Evolutionary conservation across 2,797 vertebrate species (phyloP), one percentile per base, ranked within the genome.

Genomic region (Gastrophryne carolinensis): DNA sequence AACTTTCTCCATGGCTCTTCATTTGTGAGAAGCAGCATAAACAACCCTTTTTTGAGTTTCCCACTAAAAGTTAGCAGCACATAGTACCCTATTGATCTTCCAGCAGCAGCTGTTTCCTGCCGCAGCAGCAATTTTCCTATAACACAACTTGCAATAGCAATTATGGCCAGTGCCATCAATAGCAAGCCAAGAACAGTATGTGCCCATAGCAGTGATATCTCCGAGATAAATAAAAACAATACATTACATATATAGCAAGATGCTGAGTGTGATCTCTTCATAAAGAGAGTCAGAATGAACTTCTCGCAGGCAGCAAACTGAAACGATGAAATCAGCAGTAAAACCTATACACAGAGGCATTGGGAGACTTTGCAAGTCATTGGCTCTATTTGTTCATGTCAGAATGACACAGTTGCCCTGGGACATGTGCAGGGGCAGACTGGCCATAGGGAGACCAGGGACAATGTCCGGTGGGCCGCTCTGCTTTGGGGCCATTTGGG

Each of bases 151-250:
- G 61, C 68, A 78, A 66, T 52, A 78, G 61, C 68, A 78, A 78
- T 78, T 78, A 78, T 72, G 23, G 58, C 30, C 60, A 72, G 53
- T 32, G 39, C 53, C 68, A 78, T 78, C 68, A 78, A 78, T 72
- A 78, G 68, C 49, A 32, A 60, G 68, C 35, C 58, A 29, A 21
- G 49, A 57, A 78, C 68, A 66, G 56, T 52, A 60, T 66, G 68
- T 52, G 68, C 52, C 24, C 24, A 21, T 66, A 37, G 58, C 50
- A 72, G 27, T 53, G 54, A 26, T 26, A 12, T 57, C 41, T 58
- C 19, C 39, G 50, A 57, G 39, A 19, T 60, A 72, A 72, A 65
- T 78, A 66, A 72, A 60, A 71, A 64, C 37, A 49, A 71, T 70
- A 57, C 65, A 47, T 77, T 49, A 37, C 44, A 23, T 32, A 37